These are phyloP conservation scores for Actenoides hombroni DNA, from an alignment of 2,113 vertebrate genomes.

Conservation along the genomic window DNA sequence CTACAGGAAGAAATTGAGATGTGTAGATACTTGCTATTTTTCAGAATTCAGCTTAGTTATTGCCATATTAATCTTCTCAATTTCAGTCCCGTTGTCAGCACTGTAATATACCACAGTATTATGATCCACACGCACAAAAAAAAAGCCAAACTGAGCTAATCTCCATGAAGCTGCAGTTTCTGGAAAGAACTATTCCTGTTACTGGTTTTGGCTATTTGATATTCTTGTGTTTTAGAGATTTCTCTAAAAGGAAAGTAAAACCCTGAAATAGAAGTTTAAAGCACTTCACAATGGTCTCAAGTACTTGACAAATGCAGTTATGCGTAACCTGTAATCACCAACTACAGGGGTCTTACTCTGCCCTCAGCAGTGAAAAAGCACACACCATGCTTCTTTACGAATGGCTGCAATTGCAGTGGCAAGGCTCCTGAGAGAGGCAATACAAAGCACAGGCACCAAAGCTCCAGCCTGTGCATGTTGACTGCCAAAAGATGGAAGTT, in stretches of 20 bases:
- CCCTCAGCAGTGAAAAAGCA: not conserved
- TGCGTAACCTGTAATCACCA: conserved; percentile 34
- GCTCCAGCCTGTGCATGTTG: not conserved
- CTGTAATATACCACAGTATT: not conserved
- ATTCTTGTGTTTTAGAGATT: conserved; percentile 5
- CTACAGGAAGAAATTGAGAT: not conserved
- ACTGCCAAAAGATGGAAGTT: not conserved
- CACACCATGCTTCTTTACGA: not conserved
- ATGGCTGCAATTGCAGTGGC: not conserved
- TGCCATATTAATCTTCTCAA: not conserved
- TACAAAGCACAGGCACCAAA: not conserved
- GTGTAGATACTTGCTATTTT: not conserved
- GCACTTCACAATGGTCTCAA: not conserved
- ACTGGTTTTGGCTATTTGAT: conserved; percentile 29
- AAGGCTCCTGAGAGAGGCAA: not conserved
- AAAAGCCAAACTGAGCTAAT: not conserved
- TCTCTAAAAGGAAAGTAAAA: not conserved
- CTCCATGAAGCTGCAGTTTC: conserved; percentile 8
- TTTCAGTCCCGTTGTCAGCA: not conserved
- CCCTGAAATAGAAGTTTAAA: conserved; percentile 25
- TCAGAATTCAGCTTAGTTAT: not conserved
- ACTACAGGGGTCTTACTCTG: not conserved
- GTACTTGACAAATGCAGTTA: conserved; percentile 30
- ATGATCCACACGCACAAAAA: not conserved
- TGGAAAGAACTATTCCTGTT: conserved; percentile 29